Evolutionary conservation across 2,888 invertebrate species (phyloP), one percentile per base, ranked within the genome.

Genomic region (Erebia ligea): DNA sequence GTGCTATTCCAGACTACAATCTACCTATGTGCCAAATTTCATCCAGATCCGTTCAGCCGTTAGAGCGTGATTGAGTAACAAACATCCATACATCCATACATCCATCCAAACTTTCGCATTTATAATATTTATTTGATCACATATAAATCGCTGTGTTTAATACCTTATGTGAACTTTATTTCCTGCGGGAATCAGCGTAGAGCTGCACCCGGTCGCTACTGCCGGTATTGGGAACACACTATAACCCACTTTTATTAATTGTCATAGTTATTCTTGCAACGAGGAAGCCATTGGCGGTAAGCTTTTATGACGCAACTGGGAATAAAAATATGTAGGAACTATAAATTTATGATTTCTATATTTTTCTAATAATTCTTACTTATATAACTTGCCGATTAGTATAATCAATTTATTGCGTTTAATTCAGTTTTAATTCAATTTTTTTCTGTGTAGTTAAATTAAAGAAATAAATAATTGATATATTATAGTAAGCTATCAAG

Each of bases 211-310:
- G 19, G 80, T 83, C 84, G 82, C 84, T 83, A 82, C 79, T 73
- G 76, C 74, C 76, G 79, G 79, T 84, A 85, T 86, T 82, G 83
- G 81, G 80, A 82, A 81, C 84, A 80, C 84, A 82, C 84, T 83
- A 81, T 77, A 82, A 81, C 80, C 82, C 78, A 84, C 81, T 86
- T 80, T 77, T 81, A 81, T 81, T 84, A 80, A 87, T 88, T 87
- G 85, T 82, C 82, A 81, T 83, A 81, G 79, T 78, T 78, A 77
- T 78, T 73, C 77, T 70, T 75, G 73, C 76, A 75, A 76, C 77
- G 75, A 78, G 78, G 76, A 79, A 77, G 70, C 77, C 70, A 71
- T 76, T 73, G 75, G 70, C 67, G 68, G 72, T 67, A 59, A 72
- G 72, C 48, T 68, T 62, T 70, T 59, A 62, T 70, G 52, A 19